Conservation (phyloP, 2,797 vertebrate species). For the Cuniculus paca region DNA sequence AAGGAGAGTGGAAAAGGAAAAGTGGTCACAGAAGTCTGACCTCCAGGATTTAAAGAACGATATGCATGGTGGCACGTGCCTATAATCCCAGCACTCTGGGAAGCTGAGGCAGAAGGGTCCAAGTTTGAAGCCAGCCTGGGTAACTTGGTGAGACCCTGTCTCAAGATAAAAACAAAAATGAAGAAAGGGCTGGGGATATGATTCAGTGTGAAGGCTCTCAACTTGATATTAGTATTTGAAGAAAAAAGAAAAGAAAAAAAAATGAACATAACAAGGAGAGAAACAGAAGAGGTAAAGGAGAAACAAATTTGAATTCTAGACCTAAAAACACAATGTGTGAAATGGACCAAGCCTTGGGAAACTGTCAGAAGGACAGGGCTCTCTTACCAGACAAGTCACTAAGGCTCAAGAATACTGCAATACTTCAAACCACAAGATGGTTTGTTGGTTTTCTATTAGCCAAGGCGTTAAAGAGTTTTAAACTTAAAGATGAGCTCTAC, state of each 20-base stretch:
- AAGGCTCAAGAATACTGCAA: neutral
- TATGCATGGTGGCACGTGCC: neutral
- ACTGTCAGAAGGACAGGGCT: neutral
- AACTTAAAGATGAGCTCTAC: neutral
- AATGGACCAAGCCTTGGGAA: neutral
- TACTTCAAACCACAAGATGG: neutral
- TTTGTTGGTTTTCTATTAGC: constrained; percentile 35
- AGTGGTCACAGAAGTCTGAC: neutral
- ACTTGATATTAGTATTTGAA: neutral
- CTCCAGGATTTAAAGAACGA: constrained; percentile 6
- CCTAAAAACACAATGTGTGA: neutral
- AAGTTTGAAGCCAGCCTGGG: neutral
- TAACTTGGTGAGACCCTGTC: neutral
- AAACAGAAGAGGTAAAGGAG: neutral
- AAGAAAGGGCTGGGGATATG: neutral
- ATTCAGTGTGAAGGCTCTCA: neutral
- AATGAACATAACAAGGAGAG: neutral
- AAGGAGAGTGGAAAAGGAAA: neutral
- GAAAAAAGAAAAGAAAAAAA: neutral
- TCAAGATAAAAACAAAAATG: neutral
- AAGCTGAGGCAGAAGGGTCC: neutral
- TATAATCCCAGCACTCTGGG: neutral
- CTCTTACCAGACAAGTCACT: neutral
- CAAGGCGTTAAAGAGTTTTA: constrained; percentile 8
- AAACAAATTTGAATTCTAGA: neutral